Base-by-base conservation (phyloP, 1,140 invertebrate genomes). In the Campoletis sonorensis region DNA sequence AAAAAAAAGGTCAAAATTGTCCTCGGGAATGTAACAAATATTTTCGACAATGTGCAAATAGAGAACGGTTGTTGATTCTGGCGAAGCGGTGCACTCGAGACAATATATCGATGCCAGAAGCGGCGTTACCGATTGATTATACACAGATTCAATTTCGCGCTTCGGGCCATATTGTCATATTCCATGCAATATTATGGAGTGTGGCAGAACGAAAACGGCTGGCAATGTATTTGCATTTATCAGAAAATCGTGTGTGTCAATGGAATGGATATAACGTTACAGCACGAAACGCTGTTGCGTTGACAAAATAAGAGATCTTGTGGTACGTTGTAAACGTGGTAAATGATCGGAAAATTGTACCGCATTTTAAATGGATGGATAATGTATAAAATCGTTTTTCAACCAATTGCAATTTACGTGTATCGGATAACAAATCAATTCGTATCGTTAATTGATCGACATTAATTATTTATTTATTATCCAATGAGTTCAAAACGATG, bases 151-250 rank as follows among this genome's bases (percentile, higher is more conserved):
- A 67, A 67, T 67, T 67, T 67, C 4, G 13, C 61, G 23, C 61
- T 26, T 15, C 13, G 61, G n/a, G 13, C 61, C 13, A 67, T 67
- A 67, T 26, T 27, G 61, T 27, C n/a, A 67, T 67, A 67, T 67
- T 27, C 61, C 13, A n/a, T n/a, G n/a, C n/a, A 67, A 67, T 67
- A 67, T 67, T 13, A 58, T 27, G 30, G 27, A 4, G 40, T 27
- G 13, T 23, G 13, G 23, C 23, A 67, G 61, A 27, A 13, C 23
- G 61, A 67, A 67, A 67, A 10, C 23, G 61, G 61, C 61, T 15
- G 23, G 23, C 23, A 67, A n/a, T 3, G 23, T 67, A 67, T 67
- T 67, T 67, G 61, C 61, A 67, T 67, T 67, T 67, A 67, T 67
- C 23, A 67, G n/a, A 23, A 67, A 67, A 67, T 67, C 23, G 61